Conservation (phyloP, 2,797 vertebrate species). For the Onychomys torridus region DNA sequence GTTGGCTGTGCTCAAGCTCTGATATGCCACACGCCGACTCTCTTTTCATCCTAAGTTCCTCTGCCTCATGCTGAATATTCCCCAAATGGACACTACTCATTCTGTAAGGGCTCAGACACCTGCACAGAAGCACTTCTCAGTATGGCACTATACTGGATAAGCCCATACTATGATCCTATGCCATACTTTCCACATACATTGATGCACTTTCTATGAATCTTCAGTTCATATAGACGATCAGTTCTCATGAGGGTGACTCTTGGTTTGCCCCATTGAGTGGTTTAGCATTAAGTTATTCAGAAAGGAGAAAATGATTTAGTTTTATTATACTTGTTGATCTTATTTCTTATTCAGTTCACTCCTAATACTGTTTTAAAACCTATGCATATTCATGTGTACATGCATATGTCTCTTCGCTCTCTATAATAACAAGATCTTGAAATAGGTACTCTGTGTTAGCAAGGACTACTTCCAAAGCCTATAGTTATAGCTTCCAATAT, state of each 20-base stretch:
- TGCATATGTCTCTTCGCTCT: not conserved
- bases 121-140: not conserved
- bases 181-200: not conserved
- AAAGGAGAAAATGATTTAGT: not conserved
- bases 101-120: not conserved
- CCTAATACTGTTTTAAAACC: not conserved
- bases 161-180: not conserved
- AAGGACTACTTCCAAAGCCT: not conserved
- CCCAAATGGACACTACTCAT: not conserved
- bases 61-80: not conserved
- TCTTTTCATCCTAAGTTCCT: not conserved
- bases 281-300: not conserved
- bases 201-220: not conserved
- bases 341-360: not conserved
- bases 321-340: not conserved
- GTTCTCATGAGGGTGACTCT: not conserved
- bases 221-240: too few relatives aligned
- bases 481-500: not conserved
- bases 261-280: not conserved
- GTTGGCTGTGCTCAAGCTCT: not conserved
- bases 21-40: fast-evolving
- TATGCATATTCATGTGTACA: not conserved
- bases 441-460: not conserved
- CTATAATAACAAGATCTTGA: not conserved
- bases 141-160: not conserved